A percentile compares a stretch with the other conserved stretches of the same genome.
Evolutionary conservation across 2,113 vertebrate genomes (phyloP).

Genomic region (Rallus limicola): DNA sequence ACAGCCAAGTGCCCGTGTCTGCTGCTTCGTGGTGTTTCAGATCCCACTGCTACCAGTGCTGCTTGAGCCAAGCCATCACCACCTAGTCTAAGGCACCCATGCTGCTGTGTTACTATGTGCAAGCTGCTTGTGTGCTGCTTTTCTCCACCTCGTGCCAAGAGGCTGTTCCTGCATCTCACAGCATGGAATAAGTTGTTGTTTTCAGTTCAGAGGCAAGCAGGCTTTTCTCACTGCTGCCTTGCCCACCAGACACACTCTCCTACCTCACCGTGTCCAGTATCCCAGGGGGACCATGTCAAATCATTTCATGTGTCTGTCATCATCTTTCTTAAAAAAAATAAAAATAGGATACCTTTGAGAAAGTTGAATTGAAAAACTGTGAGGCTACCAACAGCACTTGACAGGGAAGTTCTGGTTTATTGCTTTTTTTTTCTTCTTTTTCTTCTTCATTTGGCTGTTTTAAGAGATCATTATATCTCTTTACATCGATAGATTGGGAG

Average conservation of each 20-base stretch:
- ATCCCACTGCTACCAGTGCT: neutral
- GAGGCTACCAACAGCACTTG: neutral
- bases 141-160: fast-evolving
- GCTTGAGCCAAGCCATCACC: neutral
- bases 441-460: neutral
- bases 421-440: neutral
- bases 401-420: neutral
- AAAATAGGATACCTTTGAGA: neutral
- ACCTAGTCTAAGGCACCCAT: neutral
- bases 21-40: neutral
- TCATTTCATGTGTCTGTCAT: neutral
- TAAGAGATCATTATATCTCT: neutral
- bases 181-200: neutral
- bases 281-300: neutral
- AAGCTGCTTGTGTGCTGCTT: neutral
- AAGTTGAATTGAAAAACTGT: neutral
- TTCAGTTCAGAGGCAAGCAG: neutral
- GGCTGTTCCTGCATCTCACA: neutral
- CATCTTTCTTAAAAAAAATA: neutral
- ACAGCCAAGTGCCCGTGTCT: neutral
- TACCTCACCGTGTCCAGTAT: neutral
- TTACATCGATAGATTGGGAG: neutral
- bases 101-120: neutral
- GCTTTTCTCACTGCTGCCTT: neutral
- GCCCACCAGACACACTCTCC: neutral